A percentile compares a stretch with the other conserved stretches of the same genome.
These are phyloP conservation scores for Nasua narica DNA, from an alignment of 2,797 vertebrate species.

Conservation along the genomic window DNA sequence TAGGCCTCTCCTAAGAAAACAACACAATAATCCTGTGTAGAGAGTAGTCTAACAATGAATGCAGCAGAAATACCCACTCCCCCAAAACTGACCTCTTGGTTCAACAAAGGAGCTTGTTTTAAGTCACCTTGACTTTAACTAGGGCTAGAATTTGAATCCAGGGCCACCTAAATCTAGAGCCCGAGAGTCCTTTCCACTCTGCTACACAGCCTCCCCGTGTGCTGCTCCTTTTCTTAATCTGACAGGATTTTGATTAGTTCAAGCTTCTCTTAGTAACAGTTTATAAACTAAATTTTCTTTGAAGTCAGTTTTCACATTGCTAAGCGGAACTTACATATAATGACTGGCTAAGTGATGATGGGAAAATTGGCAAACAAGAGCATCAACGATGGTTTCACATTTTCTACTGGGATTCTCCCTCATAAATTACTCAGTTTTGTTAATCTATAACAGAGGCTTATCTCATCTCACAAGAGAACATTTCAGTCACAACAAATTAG, in stretches of 20 bases:
- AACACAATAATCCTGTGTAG: background rate
- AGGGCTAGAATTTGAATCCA: background rate
- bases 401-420: constrained; percentile 81
- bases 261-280: constrained; percentile 73
- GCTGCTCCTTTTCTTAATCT: constrained; percentile 68
- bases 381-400: constrained; percentile 83
- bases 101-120: constrained; percentile 3
- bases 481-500: constrained; percentile 82
- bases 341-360: constrained; percentile 89
- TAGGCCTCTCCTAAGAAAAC: background rate
- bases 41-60: background rate
- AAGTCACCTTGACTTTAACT: background rate
- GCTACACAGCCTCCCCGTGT: background rate
- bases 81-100: background rate
- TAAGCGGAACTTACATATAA: constrained; percentile 80
- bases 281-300: constrained; percentile 85
- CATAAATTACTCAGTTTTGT: constrained; percentile 85
- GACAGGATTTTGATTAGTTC: constrained; percentile 84
- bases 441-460: constrained; percentile 82
- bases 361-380: constrained; percentile 81
- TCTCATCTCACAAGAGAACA: constrained; percentile 80
- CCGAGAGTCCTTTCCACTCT: background rate
- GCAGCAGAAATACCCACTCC: background rate
- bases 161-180: background rate
- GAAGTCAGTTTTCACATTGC: constrained; percentile 86